Conservation (phyloP, 2,888 invertebrate genomes). For the Octodonta nipae region DNA sequence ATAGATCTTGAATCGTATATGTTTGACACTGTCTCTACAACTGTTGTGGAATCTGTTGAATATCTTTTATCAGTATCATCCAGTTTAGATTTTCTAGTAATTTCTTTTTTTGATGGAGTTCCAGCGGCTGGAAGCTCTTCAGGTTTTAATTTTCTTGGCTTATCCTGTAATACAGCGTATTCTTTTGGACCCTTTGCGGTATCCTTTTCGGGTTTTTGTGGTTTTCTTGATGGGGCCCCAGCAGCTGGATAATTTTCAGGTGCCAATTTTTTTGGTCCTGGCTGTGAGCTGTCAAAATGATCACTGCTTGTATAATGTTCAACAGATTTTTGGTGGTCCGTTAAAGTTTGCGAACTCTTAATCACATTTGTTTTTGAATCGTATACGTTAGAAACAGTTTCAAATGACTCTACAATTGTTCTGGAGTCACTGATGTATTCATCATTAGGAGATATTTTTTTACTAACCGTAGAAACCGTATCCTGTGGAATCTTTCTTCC, state of each 20-base stretch:
- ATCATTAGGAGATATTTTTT: no score
- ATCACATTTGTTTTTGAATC: background rate
- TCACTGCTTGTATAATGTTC: no score
- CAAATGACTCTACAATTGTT: background rate
- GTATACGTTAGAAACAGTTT: background rate
- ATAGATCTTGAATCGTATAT: slow-evolving; percentile 12
- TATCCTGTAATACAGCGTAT: no score
- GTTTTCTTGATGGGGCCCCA: slow-evolving; percentile 3
- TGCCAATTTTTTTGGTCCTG: no score
- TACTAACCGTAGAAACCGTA: no score
- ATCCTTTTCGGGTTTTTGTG: background rate
- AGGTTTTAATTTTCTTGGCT: slow-evolving; percentile 3
- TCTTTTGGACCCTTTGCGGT: slow-evolving; percentile 1
- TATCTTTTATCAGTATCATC: no score
- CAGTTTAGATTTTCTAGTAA: background rate
- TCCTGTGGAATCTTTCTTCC: no score
- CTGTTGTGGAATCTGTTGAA: slow-evolving; percentile 1
- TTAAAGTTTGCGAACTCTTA: no score
- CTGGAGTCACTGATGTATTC: slow-evolving; percentile 5
- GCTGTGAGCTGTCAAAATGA: no score
- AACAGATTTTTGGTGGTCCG: no score
- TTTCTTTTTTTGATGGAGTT: slow-evolving; percentile 6
- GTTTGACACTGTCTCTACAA: slow-evolving; percentile 1
- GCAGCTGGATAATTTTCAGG: slow-evolving; percentile 5
- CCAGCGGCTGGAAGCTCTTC: slow-evolving; percentile 11